These are phyloP conservation scores for Synanthedon myopaeformis DNA, from an alignment of 2,888 invertebrate species.

Conservation along the genomic window DNA sequence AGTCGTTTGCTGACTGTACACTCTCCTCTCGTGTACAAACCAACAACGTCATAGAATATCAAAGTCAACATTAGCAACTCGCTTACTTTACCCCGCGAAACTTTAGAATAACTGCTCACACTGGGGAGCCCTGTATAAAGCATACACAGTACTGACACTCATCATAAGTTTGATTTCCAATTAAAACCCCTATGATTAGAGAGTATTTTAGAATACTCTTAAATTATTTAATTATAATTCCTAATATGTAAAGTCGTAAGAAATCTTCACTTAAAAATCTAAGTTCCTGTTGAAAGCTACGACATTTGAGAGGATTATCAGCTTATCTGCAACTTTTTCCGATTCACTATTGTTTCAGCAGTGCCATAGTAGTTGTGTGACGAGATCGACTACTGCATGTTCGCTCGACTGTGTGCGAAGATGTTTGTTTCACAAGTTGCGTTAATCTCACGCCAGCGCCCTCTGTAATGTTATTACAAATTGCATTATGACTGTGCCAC, in stretches of 20 bases:
- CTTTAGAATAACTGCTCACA: slow-evolving; percentile 1
- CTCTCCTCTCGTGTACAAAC: slow-evolving; percentile 3
- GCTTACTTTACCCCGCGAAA: slow-evolving; percentile 4
- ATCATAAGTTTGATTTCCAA: too few species aligned
- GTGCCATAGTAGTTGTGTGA: too few species aligned
- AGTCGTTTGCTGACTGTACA: background rate
- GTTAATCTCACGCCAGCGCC: slow-evolving; percentile 28
- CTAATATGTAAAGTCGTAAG: too few species aligned
- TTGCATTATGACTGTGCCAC: slow-evolving; percentile 34
- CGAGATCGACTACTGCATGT: too few species aligned
- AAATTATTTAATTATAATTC: too few species aligned
- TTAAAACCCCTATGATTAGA: too few species aligned
- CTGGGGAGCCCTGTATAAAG: background rate
- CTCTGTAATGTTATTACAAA: slow-evolving; percentile 48
- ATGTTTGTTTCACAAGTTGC: slow-evolving; percentile 29
- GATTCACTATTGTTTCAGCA: too few species aligned
- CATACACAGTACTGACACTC: background rate
- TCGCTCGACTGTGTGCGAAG: slow-evolving; percentile 3
- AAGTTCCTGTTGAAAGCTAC: too few species aligned
- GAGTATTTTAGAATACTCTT: too few species aligned
- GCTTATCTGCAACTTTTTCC: too few species aligned
- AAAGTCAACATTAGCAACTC: slow-evolving; percentile 1
- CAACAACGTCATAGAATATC: slow-evolving; percentile 7
- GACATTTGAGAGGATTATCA: too few species aligned
- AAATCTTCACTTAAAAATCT: too few species aligned